Base-by-base conservation (phyloP, 2,797 vertebrate genomes). In the Anguilla pacifica region DNA sequence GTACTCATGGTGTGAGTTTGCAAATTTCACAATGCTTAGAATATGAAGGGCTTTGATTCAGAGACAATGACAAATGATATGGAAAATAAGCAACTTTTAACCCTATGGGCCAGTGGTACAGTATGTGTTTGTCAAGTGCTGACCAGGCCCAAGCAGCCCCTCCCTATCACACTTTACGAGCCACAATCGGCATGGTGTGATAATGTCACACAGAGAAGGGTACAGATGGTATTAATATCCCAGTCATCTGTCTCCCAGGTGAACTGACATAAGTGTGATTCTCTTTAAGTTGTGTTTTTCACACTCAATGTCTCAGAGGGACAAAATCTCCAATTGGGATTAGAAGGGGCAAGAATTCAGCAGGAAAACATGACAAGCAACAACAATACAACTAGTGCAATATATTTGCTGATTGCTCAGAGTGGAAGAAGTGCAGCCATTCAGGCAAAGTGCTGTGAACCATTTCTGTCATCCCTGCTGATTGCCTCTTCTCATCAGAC, bases 11-110 rank as follows among this genome's bases (percentile, higher is more conserved):
- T 13, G 57, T 13, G 57, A 19, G 57, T 59, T 19, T 46, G 87
- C 67, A 72, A 88, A 90, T 92, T 88, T 87, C 81, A 79, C 89
- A 89, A 87, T 61, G 87, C 88, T 90, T 86, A 82, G 88, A 84
- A 88, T 88, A 86, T 88, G 89, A 83, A 28, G 28, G 84, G 43
- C 43, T 46, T 46, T 46, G 43, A 46, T 46, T 46, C 0, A 46
- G 43, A 51, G 28, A 79, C n/a, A 59, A 31, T 11, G 15, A 83
- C 7, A 67, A 86, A 83, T 83, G 61, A 53, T 49, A 35, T 70
- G 59, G 39, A 72, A 85, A 85, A 70, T 25, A 22, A 53, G 81
- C n/a, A 39, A 11, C 31, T 43, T 74, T 77, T 7, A 59, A 79
- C 4, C 35, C 35, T 9, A 22, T 55, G 67, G 28, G 51, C 83